These are phyloP conservation scores for Balearica regulorum DNA, from an alignment of 2,797 vertebrate genomes.

Conservation along the genomic window DNA sequence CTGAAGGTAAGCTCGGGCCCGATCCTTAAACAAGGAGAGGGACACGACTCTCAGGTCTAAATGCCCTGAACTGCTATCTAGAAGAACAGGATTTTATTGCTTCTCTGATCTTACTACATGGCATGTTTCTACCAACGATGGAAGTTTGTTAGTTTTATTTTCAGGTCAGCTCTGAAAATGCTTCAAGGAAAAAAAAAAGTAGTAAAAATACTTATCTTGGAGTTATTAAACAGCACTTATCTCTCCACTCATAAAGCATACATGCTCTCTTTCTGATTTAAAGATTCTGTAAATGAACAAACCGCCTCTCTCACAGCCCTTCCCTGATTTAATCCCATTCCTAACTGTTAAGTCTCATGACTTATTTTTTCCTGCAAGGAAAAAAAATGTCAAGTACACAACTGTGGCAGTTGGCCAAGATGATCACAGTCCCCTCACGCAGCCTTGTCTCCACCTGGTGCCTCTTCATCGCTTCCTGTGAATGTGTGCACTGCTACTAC, in stretches of 20 bases:
- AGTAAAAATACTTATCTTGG: not conserved
- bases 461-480: not conserved
- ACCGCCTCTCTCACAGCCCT: not conserved
- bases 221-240: not conserved
- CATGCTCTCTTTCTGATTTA: not conserved
- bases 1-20: not conserved
- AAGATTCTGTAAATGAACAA: not conserved
- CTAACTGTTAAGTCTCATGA: not conserved
- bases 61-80: not conserved
- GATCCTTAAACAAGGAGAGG: not conserved
- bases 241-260: not conserved
- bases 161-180: not conserved
- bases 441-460: not conserved
- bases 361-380: not conserved
- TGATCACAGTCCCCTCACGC: not conserved
- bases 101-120: not conserved
- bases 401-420: not conserved
- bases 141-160: not conserved
- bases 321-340: not conserved
- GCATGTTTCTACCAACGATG: not conserved
- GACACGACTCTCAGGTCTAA: accelerated
- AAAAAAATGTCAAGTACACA: not conserved
- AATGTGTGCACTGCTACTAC: not conserved
- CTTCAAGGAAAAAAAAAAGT: not conserved
- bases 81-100: not conserved